Conservation (phyloP, 2,888 invertebrate genomes). For the Hofmannophila pseudospretella region DNA sequence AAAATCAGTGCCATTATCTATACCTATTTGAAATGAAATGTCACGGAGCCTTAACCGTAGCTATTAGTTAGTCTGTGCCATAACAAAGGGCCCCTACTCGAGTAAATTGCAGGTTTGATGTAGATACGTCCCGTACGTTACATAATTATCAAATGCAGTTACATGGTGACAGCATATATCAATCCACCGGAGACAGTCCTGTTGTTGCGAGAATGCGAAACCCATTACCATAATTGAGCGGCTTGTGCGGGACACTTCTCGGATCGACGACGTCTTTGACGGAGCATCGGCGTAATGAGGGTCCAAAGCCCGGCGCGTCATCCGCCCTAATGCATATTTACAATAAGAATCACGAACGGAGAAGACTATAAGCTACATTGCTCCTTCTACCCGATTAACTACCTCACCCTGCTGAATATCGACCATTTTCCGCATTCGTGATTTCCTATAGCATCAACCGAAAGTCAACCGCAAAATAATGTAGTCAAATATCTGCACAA, state of each 20-base stretch:
- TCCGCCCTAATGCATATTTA: conserved; percentile 64
- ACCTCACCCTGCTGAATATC: conserved; percentile 28
- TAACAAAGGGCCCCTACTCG: too few relatives aligned
- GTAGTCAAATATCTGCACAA: conserved; percentile 7
- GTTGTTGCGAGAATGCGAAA: conserved; percentile 50
- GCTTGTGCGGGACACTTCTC: conserved; percentile 63
- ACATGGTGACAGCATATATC: conserved; percentile 35
- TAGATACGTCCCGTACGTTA: conserved; percentile 11
- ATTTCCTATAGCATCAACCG: neutral
- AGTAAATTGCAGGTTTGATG: too few relatives aligned
- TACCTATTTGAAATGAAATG: too few relatives aligned
- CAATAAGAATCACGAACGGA: conserved; percentile 41
- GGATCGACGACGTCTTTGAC: conserved; percentile 63
- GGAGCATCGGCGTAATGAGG: conserved; percentile 62
- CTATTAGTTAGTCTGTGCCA: too few relatives aligned
- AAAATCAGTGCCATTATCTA: too few relatives aligned
- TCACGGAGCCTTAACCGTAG: too few relatives aligned
- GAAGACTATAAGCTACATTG: conserved; percentile 34
- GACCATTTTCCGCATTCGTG: conserved; percentile 2
- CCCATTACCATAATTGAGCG: conserved; percentile 73
- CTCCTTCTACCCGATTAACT: conserved; percentile 44
- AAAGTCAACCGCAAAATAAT: conserved; percentile 6
- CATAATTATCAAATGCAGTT: conserved; percentile 32
- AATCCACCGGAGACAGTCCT: conserved; percentile 48
- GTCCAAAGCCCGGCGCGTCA: conserved; percentile 42